These are phyloP conservation scores for Carduelis carduelis DNA, from an alignment of 2,797 vertebrate genomes.

Conservation along the genomic window DNA sequence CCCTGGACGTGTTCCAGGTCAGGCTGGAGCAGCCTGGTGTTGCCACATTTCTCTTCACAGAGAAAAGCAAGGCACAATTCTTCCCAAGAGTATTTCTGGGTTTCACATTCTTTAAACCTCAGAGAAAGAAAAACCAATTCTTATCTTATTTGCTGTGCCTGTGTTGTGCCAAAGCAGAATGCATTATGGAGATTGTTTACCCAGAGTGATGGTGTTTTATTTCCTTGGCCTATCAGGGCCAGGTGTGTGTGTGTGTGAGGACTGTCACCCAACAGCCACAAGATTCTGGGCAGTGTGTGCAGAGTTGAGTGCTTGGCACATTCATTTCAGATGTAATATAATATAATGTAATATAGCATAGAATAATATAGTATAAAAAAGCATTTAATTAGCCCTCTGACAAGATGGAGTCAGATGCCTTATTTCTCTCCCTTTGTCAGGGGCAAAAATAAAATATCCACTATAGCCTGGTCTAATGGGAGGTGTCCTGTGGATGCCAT, in stretches of 20 bases:
- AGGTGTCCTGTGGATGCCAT: neutral
- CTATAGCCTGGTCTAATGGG: fast-evolving
- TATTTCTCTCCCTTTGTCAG: fast-evolving
- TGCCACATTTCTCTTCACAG: neutral
- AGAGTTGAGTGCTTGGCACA: neutral
- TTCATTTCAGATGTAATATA: neutral
- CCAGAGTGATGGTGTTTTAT: neutral
- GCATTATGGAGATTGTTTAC: neutral
- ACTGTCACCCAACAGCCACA: neutral
- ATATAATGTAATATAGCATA: neutral
- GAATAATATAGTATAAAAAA: neutral
- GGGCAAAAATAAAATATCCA: neutral
- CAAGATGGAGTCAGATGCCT: neutral
- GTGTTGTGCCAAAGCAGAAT: neutral
- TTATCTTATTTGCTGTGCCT: neutral
- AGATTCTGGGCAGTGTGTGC: neutral
- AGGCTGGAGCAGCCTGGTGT: fast-evolving
- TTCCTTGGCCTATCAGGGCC: neutral
- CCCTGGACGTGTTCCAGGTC: neutral
- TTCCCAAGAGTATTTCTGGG: neutral
- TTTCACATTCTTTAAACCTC: neutral
- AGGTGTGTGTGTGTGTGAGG: too few relatives aligned
- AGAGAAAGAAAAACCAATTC: neutral
- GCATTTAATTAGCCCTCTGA: neutral
- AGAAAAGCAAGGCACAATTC: neutral